Conservation (phyloP, 2,797 vertebrate species). For the Mus caroli region DNA sequence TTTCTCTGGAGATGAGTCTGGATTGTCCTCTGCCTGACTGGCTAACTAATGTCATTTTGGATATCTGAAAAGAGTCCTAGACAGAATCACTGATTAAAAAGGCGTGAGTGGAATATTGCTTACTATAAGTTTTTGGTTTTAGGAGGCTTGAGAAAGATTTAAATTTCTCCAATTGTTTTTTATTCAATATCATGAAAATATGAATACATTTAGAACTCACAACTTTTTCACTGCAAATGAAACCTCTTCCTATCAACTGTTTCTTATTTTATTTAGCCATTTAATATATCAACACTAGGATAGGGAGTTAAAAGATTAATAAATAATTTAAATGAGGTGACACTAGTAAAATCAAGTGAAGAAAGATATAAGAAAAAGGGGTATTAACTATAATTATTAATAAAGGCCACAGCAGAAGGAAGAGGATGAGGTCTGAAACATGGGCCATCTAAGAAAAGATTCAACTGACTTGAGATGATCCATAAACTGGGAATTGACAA, state of each 20-base stretch:
- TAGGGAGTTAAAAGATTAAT: slow-evolving; percentile 8
- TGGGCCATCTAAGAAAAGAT: neutral
- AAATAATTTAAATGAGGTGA: neutral
- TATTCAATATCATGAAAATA: slow-evolving; percentile 53
- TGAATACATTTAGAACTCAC: neutral
- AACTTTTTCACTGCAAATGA: slow-evolving; percentile 41
- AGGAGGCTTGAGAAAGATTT: neutral
- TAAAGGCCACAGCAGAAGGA: neutral
- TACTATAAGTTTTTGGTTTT: slow-evolving; percentile 1
- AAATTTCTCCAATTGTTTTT: slow-evolving; percentile 53
- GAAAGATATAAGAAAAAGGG: neutral
- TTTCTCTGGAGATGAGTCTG: slow-evolving; percentile 52
- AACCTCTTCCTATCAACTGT: slow-evolving; percentile 15
- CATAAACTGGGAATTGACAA: neutral
- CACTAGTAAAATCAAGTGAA: neutral
- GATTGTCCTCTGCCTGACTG: neutral
- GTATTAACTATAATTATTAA: neutral
- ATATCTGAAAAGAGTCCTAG: slow-evolving; percentile 13
- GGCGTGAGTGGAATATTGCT: slow-evolving; percentile 4
- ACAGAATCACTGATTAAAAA: slow-evolving; percentile 53
- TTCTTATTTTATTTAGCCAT: slow-evolving; percentile 38
- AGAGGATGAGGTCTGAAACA: neutral
- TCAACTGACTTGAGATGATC: neutral
- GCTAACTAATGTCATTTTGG: slow-evolving; percentile 53
- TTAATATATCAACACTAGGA: neutral